phyloP scores from a whole-genome alignment of 2,888 invertebrate species.

The Villa cingulata region DNA sequence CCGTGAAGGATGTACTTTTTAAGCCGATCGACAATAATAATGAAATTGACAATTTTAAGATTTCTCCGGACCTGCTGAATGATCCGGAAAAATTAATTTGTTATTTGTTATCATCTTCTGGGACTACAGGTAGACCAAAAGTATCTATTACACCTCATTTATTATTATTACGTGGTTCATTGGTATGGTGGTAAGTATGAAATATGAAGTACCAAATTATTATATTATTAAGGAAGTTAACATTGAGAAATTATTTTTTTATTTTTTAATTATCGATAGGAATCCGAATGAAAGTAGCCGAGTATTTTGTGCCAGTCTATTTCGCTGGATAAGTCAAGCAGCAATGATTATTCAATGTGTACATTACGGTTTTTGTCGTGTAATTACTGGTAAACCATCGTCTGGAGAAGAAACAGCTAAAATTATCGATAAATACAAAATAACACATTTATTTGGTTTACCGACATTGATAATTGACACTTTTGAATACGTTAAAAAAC shows the following conservation, averaged over 20 bases:
- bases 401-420: background rate
- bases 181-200: background rate
- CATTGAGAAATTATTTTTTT: background rate
- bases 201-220: background rate
- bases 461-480: background rate
- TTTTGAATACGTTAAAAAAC: background rate
- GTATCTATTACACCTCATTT: slow-evolving; percentile 1
- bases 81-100: background rate
- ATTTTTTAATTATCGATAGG: background rate
- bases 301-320: slow-evolving; percentile 1
- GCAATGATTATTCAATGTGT: background rate
- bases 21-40: background rate
- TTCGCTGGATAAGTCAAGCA: slow-evolving; percentile 4
- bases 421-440: slow-evolving; percentile 1
- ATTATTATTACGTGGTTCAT: background rate
- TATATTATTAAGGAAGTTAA: background rate
- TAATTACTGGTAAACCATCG: background rate
- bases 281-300: background rate
- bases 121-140: slow-evolving; percentile 5
- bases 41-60: background rate
- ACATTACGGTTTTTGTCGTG: background rate
- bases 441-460: slow-evolving; percentile 4
- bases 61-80: background rate
- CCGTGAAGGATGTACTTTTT: background rate
- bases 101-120: slow-evolving; percentile 2